Evolutionary conservation across 2,113 vertebrate species (phyloP), one percentile per base, ranked within the genome.

Genomic region (Poicephalus meyeri): DNA sequence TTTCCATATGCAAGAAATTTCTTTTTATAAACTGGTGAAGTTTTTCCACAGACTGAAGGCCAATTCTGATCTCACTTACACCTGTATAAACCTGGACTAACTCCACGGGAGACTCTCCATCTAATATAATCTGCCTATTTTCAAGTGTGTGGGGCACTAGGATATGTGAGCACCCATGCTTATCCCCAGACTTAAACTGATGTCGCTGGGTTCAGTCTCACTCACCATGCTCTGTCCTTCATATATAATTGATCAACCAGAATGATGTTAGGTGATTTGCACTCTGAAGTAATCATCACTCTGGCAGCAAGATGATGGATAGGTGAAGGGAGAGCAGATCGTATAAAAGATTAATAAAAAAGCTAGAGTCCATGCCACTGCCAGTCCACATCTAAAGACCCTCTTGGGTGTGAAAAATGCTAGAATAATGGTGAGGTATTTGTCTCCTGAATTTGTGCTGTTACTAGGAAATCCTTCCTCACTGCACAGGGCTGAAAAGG

Each of bases 331-430:
- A 95, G 84, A 92, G 83, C 92, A 96, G 95, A 96, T 92, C 93
- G 92, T 95, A 94, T 96, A 61, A 96, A 93, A 96, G 91, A 96
- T 96, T 95, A 96, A 97, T 96, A 95, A 96, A 95, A 96, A 94
- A 82, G 69, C 1, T 0, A 50, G 89, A 92, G 80, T 77, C 88
- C 10, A 0, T 82, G 88, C 91, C 88, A 90, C 86, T 93, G 69
- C 79, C 1, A 23, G 41, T 91, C 95, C 78, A 39, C 65, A 85
- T 91, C 70, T 96, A 89, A 95, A 93, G 95, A 96, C 92, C 69
- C 86, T 92, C 91, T 89, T 89, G 93, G 61, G 96, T 89, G 58
- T 95, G 95, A 97, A 95, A 96, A 96, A 96, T 91, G 77, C 83
- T 93, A 17, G 56, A 88, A 95, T 88, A 96, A 96, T 96, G 83